Evolutionary conservation across 2,888 invertebrate species (phyloP).

Genomic region (Priocnemis perturbator): DNA sequence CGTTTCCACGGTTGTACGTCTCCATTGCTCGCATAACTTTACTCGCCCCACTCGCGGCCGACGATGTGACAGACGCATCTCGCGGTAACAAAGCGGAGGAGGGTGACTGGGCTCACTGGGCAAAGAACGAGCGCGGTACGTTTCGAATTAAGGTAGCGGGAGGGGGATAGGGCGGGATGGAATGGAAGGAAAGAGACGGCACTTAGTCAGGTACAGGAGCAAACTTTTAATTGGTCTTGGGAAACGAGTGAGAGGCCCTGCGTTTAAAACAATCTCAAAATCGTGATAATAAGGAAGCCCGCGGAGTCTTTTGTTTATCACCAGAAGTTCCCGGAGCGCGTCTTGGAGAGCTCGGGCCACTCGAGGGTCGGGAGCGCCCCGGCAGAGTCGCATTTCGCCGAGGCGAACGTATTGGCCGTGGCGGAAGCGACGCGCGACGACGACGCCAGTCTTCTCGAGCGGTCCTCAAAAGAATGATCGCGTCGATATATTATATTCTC

Average conservation of each 20-base stretch:
- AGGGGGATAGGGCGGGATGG: slow-evolving; percentile 1
- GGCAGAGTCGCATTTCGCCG: too few relatives aligned
- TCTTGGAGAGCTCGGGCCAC: too few relatives aligned
- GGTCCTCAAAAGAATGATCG: too few relatives aligned
- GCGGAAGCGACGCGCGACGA: background rate
- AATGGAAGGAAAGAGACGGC: too few relatives aligned
- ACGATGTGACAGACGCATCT: slow-evolving; percentile 65
- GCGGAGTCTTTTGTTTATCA: slow-evolving; percentile 13
- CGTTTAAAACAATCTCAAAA: slow-evolving; percentile 67
- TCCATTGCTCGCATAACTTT: slow-evolving; percentile 57
- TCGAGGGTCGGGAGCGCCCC: too few relatives aligned
- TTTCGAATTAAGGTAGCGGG: too few relatives aligned
- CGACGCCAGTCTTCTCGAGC: too few relatives aligned
- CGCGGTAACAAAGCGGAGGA: slow-evolving; percentile 30
- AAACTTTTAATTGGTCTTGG: slow-evolving; percentile 71
- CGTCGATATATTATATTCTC: background rate
- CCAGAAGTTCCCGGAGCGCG: too few relatives aligned
- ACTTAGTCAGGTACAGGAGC: too few relatives aligned
- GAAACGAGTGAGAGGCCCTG: slow-evolving; percentile 63
- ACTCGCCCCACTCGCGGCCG: slow-evolving; percentile 24
- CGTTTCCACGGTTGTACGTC: slow-evolving; percentile 40
- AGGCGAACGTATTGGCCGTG: too few relatives aligned
- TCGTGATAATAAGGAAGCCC: slow-evolving; percentile 21
- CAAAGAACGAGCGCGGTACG: slow-evolving; percentile 2
- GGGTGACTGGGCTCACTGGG: slow-evolving; percentile 24